phyloP scores from a whole-genome alignment of 1,140 invertebrate genomes.

The Drosophila nigromelanica region DNA sequence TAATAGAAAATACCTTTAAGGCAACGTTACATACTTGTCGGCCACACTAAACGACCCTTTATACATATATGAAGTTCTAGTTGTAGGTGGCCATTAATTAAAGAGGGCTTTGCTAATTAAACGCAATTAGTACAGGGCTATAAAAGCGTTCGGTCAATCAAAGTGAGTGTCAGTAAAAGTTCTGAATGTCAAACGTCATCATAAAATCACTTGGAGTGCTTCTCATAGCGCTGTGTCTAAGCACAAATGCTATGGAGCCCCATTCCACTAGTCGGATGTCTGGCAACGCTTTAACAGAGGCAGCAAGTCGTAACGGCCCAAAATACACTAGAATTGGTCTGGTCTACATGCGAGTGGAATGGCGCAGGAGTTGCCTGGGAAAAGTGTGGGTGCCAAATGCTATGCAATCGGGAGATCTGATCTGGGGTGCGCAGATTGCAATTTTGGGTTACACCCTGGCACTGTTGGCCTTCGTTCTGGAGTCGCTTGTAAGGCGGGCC shows the following conservation, averaged over 20 bases:
- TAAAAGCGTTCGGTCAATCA: constrained; percentile 14
- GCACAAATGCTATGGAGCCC: neutral
- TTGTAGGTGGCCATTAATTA: constrained; percentile 5
- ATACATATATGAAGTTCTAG: neutral
- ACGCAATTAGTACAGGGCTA: constrained; percentile 18
- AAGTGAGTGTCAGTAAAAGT: constrained; percentile 19
- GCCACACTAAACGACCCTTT: neutral
- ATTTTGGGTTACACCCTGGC: constrained; percentile 18
- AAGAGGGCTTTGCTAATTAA: constrained; percentile 17
- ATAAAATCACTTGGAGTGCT: constrained; percentile 4
- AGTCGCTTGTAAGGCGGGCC: constrained; percentile 8
- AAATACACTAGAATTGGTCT: constrained; percentile 5
- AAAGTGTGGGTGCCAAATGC: constrained; percentile 19
- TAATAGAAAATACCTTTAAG: no score
- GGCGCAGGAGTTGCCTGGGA: neutral
- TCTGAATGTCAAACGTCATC: constrained; percentile 7
- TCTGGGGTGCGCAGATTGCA: constrained; percentile 34
- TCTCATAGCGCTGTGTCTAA: neutral
- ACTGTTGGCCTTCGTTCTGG: constrained; percentile 12
- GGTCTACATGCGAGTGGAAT: neutral
- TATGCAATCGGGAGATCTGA: constrained; percentile 29
- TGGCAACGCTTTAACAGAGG: neutral
- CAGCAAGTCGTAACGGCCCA: neutral
- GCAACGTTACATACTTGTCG: no score
- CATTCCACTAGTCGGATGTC: no score